These are phyloP conservation scores for Festucalex cinctus DNA, from an alignment of 2,113 vertebrate species.

Conservation along the genomic window DNA sequence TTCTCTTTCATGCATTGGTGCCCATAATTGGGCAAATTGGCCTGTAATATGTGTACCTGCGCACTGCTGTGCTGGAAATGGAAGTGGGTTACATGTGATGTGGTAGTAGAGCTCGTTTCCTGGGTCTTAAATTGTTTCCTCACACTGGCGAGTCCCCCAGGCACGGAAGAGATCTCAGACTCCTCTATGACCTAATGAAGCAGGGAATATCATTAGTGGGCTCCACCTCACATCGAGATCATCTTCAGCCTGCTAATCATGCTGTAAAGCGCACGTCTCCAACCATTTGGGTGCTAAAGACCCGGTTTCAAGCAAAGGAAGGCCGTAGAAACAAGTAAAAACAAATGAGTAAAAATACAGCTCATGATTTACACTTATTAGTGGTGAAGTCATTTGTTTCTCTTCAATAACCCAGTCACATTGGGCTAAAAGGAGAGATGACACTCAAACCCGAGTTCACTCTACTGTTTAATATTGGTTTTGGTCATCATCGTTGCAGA, in stretches of 20 bases:
- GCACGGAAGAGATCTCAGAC: conserved; percentile 79
- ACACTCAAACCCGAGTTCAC: too few relatives aligned
- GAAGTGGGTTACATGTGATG: conserved; percentile 76
- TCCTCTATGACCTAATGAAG: conserved; percentile 83
- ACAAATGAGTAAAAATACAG: neutral
- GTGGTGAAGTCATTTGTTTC: too few relatives aligned
- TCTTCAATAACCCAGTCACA: too few relatives aligned
- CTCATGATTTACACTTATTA: too few relatives aligned
- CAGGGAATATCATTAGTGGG: conserved; percentile 65
- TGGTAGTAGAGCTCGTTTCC: conserved; percentile 52
- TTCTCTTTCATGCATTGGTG: conserved; percentile 19
- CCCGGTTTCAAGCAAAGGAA: neutral
- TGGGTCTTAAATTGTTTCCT: conserved; percentile 89
- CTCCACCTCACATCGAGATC: conserved; percentile 6
- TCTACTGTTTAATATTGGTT: too few relatives aligned
- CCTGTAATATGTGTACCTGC: conserved; percentile 77
- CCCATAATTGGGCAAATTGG: conserved; percentile 8
- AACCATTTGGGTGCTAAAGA: neutral
- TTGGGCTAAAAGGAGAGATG: too few relatives aligned
- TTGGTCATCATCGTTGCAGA: too few relatives aligned
- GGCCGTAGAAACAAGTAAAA: neutral
- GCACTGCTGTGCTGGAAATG: conserved; percentile 76
- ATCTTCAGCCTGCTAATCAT: neutral
- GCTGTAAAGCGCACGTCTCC: neutral
- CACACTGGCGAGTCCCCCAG: conserved; percentile 86